Evolutionary conservation across 2,797 vertebrate species (phyloP).

Genomic region (Varecia variegata): DNA sequence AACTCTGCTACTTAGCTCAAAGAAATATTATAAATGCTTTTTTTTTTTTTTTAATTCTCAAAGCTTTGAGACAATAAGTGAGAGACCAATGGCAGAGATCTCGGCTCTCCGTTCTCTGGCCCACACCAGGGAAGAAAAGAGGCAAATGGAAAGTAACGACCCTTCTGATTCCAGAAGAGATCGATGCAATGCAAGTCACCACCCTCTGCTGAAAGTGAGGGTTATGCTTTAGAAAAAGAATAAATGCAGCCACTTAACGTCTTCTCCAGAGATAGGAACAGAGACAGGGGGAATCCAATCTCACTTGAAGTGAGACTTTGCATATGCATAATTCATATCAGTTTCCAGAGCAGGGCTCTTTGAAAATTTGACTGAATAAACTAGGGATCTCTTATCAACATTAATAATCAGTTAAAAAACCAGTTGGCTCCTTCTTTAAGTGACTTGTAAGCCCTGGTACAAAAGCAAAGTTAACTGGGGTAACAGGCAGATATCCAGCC

Average conservation of each 20-base stretch:
- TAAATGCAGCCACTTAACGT: background rate
- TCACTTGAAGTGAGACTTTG: background rate
- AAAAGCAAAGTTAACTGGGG: background rate
- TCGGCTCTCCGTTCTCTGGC: background rate
- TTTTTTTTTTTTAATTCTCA: background rate
- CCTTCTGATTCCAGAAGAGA: background rate
- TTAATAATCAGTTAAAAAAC: background rate
- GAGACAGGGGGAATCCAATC: background rate
- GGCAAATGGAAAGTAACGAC: background rate
- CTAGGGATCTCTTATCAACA: background rate
- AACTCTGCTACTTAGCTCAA: background rate
- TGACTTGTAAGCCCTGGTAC: background rate
- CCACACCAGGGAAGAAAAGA: background rate
- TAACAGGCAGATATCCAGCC: background rate
- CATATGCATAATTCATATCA: background rate
- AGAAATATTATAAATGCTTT: background rate
- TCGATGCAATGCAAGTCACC: background rate
- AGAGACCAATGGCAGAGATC: background rate
- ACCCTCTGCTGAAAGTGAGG: background rate
- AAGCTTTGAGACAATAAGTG: background rate
- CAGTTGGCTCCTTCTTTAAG: background rate
- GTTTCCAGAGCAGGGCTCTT: background rate
- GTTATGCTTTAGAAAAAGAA: background rate
- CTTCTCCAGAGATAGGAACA: background rate
- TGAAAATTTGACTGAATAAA: constrained; percentile 25